Base-by-base conservation (phyloP, 2,888 invertebrate genomes). In the Plebejus anna region DNA sequence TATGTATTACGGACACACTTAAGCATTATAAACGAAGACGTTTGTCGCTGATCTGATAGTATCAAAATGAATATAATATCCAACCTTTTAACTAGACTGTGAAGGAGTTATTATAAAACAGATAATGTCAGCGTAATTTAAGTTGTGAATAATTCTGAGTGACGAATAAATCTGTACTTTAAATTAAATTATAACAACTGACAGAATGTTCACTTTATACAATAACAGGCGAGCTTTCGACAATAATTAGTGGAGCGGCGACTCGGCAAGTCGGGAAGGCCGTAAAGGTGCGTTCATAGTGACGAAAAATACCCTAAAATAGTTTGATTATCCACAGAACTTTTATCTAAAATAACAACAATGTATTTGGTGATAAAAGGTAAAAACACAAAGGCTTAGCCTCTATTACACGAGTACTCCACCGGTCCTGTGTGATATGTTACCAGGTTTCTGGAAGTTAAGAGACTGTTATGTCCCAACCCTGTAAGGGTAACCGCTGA, bases 181-280 rank as follows among this genome's bases (percentile, higher is more conserved):
- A 36, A 66, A 66, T 36, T 5, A 66, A 66, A 66, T 66, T 66
- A 66, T 66, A 66, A 66, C 13, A 66, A 66, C 66, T 66, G 66
- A 66, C 66, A 66, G 32, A 66, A 66, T 66, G 66, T 66, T 66
- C 66, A 66, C 32, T 66, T 66, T 66, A 66, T 66, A 66, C 66
- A 66, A 66, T 66, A 32, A 55, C 32, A 36, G 11, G 13, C 51
- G 32, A 51, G 73, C 73, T 55, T 22, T 72, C 47, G 42, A 32
- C 47, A 55, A 73, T 55, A 73, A 73, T 73, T 51, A 73, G 51
- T 73, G 73, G 47, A 73, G 73, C 51, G 72, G 42, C 59, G 59
- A 59, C n/a, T 22, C 22, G 70, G 32, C 42, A 42, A 42, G 72
- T 51, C 0, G 11, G 61, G 11, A 11, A 28, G 61, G 61, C 66